Conservation (phyloP, 1,140 invertebrate genomes). For the Drosophila repletoides region DNA sequence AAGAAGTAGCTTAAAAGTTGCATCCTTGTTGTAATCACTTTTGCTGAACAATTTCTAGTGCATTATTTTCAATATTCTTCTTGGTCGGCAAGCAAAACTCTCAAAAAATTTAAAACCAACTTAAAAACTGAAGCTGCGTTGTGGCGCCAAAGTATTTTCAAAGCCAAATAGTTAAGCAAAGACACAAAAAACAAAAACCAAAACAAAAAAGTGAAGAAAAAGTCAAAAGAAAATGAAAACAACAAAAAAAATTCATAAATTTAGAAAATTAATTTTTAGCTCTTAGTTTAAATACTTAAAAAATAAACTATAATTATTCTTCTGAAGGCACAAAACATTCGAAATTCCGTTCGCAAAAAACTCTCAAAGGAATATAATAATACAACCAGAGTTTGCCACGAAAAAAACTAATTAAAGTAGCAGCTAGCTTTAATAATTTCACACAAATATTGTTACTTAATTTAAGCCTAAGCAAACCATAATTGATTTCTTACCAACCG, state of each 20-base stretch:
- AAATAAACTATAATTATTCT: constrained; percentile 7
- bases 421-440: constrained; percentile 13
- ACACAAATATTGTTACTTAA: constrained; percentile 13
- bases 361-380: neutral
- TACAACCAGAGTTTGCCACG: neutral
- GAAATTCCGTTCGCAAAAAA: constrained; percentile 61
- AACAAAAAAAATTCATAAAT: constrained; percentile 31
- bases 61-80: constrained; percentile 51
- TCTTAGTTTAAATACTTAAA: constrained; percentile 29
- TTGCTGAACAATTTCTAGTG: constrained; percentile 63
- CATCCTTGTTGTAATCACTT: constrained; percentile 73
- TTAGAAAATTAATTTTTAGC: constrained; percentile 35
- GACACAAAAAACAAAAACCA: constrained; percentile 16
- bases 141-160: constrained; percentile 76
- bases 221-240: constrained; percentile 17
- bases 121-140: constrained; percentile 55
- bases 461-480: constrained; percentile 12
- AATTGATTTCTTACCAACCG: constrained; percentile 1
- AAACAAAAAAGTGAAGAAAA: too few species aligned
- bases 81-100: constrained; percentile 54
- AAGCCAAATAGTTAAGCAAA: constrained; percentile 81
- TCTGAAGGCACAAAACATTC: constrained; percentile 54
- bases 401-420: constrained; percentile 1
- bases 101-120: constrained; percentile 11
- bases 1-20: constrained; percentile 74